Evolutionary conservation across 2,113 vertebrate genomes (phyloP), one percentile per base, ranked within the genome.

Genomic region (Sinocyclocheilus anophthalmus): DNA sequence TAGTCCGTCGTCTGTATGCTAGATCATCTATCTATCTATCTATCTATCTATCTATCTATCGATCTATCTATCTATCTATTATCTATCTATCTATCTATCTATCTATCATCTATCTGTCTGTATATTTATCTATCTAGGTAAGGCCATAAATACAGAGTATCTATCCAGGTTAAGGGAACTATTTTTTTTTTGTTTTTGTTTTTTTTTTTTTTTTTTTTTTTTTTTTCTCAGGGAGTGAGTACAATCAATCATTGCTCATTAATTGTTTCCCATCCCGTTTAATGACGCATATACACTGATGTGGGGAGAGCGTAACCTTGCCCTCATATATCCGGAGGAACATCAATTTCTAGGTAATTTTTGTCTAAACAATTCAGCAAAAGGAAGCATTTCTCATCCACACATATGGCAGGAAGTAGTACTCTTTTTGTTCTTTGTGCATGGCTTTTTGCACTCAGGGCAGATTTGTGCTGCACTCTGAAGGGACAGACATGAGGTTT

Each of bases 341-440:
- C 76, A 78, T 78, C 8, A 18, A 57, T 78, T 78, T 78, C 76
- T 78, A 78, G 76, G 76, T 53, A 57, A 26, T 53, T 53, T 24
- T 76, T 76, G 45, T 76, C 75, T 26, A 76, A 76, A 78, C 76
- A 78, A 57, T 78, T 57, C 48, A 12, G 18, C 4, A 55, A n/a
- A 78, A 57, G 76, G 76, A 78, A 78, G 26, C 76, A 78, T 53
- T 55, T 53, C 76, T 78, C 53, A 57, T 76, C 72, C 72, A 76
- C 72, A 50, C 72, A 48, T 26, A 50, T 26, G 72, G 5, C 72
- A 76, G 72, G 72, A 76, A 76, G 50, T 22, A 45, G 20, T 73
- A 13, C 22, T 24, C 42, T 24, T 76, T 48, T 16, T 76, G 22
- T 75, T 75, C 5, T 24, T 16, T 24, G 39, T 48, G 72, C 39